Conservation (phyloP, 2,888 invertebrate species). For the Matsumyia berberina region DNA sequence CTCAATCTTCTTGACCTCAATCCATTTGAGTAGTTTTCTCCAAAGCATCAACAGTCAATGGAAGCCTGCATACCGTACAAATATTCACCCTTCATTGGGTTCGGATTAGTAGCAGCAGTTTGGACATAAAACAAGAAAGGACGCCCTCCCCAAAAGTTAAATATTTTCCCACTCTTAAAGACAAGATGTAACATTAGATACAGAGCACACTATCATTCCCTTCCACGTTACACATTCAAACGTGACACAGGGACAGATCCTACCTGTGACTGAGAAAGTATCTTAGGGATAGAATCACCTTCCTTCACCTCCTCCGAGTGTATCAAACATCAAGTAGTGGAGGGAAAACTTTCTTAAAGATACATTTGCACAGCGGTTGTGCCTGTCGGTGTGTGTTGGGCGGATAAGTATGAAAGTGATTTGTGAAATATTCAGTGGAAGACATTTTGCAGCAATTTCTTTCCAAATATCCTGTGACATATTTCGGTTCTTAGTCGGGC, state of each 20-base stretch:
- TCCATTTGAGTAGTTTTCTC: not conserved
- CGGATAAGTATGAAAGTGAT: constrained; percentile 47
- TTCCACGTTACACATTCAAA: constrained; percentile 6
- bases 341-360: constrained; percentile 5
- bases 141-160: not conserved
- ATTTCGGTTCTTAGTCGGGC: not conserved
- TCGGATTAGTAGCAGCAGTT: not conserved
- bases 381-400: not conserved
- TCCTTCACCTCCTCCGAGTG: not conserved
- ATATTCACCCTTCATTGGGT: constrained; percentile 1
- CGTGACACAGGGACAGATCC: constrained; percentile 18
- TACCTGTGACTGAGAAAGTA: not conserved
- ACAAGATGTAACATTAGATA: not conserved
- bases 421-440: constrained; percentile 41
- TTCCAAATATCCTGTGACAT: constrained; percentile 9
- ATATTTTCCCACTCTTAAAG: not conserved
- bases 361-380: not conserved
- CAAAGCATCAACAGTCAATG: not conserved
- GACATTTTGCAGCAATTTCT: not conserved
- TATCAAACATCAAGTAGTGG: constrained; percentile 6
- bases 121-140: not conserved
- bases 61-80: too few relatives aligned
- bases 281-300: not conserved
- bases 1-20: not conserved
- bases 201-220: constrained; percentile 15